Evolutionary conservation across 2,113 vertebrate species (phyloP).

Genomic region (Furnarius figulus): DNA sequence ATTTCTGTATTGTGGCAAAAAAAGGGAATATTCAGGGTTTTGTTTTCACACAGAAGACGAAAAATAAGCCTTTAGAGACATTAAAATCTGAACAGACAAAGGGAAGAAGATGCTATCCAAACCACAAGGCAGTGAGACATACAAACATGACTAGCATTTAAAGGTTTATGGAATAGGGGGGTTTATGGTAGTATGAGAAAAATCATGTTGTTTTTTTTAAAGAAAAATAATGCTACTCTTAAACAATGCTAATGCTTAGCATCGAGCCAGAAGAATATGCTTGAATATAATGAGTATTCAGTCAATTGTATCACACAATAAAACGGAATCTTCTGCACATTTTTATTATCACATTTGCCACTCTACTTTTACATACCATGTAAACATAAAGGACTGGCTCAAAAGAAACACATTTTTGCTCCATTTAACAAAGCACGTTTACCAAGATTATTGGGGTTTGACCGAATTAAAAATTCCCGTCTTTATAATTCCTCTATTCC

Average conservation of each 20-base stretch:
- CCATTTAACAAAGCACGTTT: background rate
- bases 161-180: background rate
- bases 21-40: fast-evolving
- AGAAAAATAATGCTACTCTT: background rate
- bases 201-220: background rate
- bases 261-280: background rate
- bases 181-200: background rate
- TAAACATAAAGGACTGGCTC: background rate
- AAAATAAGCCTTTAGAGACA: background rate
- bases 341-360: background rate
- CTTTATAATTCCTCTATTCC: background rate
- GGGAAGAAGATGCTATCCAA: background rate
- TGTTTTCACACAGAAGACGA: background rate
- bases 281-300: background rate
- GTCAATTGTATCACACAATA: background rate
- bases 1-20: background rate
- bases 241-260: background rate
- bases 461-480: background rate
- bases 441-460: background rate
- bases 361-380: background rate
- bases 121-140: background rate
- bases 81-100: background rate
- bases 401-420: background rate
- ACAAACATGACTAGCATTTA: background rate
- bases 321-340: background rate